Evolutionary conservation across 2,888 invertebrate species (phyloP).

Genomic region (Hipparchia semele): DNA sequence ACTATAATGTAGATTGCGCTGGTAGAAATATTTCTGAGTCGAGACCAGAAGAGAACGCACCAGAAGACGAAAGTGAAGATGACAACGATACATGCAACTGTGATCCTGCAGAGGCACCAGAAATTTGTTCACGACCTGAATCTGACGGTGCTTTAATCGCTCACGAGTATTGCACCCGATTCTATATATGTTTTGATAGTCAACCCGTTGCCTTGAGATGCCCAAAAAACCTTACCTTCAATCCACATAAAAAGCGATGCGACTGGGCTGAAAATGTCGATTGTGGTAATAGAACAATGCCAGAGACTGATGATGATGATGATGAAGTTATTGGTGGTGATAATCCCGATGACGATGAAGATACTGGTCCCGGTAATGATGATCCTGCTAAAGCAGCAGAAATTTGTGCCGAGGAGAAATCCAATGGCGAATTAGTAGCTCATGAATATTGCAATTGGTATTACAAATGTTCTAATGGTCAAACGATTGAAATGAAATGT

Average conservation of each 20-base stretch:
- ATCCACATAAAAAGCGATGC: conserved; percentile 48
- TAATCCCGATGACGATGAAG: conserved; percentile 6
- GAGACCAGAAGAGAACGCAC: conserved; percentile 28
- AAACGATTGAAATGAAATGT: conserved; percentile 43
- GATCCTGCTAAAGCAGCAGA: conserved; percentile 44
- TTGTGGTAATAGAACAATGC: conserved; percentile 50
- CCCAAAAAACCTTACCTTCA: conserved; percentile 47
- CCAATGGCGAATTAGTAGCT: conserved; percentile 48
- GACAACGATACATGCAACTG: conserved; percentile 35
- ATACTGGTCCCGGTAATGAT: conserved; percentile 39
- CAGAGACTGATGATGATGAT: conserved; percentile 24
- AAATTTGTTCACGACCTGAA: conserved; percentile 47
- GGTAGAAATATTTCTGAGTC: conserved; percentile 35
- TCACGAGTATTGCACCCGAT: conserved; percentile 53
- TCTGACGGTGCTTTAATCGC: conserved; percentile 51
- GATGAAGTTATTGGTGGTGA: background rate
- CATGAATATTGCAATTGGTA: conserved; percentile 52
- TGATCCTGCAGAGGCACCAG: conserved; percentile 46
- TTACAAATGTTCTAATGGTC: conserved; percentile 45
- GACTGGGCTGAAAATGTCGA: conserved; percentile 55
- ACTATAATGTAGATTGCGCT: conserved; percentile 45
- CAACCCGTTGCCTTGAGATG: conserved; percentile 47
- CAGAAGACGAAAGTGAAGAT: conserved; percentile 15
- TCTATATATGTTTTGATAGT: conserved; percentile 51
- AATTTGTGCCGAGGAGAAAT: conserved; percentile 45